These are phyloP conservation scores for Nomada lathburiana DNA, from an alignment of 2,888 invertebrate species.

Conservation along the genomic window DNA sequence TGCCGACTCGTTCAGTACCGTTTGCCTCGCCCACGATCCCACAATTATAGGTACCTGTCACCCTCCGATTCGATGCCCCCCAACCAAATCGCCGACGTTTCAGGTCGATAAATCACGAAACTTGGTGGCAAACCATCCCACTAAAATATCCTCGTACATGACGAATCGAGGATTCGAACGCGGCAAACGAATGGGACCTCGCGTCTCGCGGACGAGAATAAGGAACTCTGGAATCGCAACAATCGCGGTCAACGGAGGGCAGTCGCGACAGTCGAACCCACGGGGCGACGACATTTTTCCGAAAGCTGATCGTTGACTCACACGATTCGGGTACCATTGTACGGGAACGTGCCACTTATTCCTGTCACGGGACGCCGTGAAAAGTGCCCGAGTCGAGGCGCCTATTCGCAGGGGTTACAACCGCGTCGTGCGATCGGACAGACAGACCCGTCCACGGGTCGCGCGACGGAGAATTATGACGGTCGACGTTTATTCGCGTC, in stretches of 20 bases:
- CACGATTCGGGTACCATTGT: constrained; percentile 60
- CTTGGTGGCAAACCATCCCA: constrained; percentile 36
- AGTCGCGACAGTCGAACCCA: constrained; percentile 14
- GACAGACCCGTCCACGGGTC: constrained; percentile 38
- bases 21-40: constrained; percentile 28
- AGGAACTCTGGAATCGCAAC: neutral
- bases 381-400: constrained; percentile 66
- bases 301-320: constrained; percentile 67
- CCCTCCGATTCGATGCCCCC: constrained; percentile 44
- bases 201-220: neutral
- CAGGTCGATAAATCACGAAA: constrained; percentile 59
- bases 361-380: constrained; percentile 53
- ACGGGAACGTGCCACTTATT: constrained; percentile 68
- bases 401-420: constrained; percentile 53
- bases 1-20: neutral
- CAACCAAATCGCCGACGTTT: constrained; percentile 42
- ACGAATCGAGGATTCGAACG: constrained; percentile 40
- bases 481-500: constrained; percentile 76
- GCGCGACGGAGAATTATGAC: constrained; percentile 73
- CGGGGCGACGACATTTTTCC: constrained; percentile 23
- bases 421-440: constrained; percentile 56
- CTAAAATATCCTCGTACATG: constrained; percentile 15
- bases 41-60: constrained; percentile 48
- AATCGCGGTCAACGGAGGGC: neutral
- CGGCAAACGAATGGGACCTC: neutral